These are phyloP conservation scores for Amphimallon solstitiale DNA, from an alignment of 2,888 invertebrate genomes.

Conservation along the genomic window DNA sequence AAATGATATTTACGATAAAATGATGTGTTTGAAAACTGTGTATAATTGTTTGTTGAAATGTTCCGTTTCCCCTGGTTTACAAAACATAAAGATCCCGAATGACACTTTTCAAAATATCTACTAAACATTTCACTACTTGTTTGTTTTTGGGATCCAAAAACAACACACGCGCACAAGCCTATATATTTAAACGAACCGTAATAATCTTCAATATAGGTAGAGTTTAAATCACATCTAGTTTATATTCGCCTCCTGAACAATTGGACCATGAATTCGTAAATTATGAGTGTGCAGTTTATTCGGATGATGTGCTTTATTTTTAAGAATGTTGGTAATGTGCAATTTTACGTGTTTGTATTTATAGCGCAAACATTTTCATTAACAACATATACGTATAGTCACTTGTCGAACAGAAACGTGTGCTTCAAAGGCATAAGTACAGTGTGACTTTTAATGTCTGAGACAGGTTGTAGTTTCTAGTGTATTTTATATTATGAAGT, in stretches of 20 bases:
- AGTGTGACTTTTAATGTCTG: no score
- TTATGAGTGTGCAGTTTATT: neutral
- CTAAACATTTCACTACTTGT: slow-evolving; percentile 59
- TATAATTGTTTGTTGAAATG: slow-evolving; percentile 61
- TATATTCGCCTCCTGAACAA: neutral
- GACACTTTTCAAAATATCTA: slow-evolving; percentile 64
- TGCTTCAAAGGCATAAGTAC: no score
- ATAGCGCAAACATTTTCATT: no score
- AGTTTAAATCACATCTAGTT: slow-evolving; percentile 31
- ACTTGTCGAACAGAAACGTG: no score
- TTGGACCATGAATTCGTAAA: neutral
- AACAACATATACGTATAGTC: no score
- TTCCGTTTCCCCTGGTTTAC: slow-evolving; percentile 51
- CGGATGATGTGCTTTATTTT: no score
- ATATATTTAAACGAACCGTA: slow-evolving; percentile 8
- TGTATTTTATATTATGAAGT: no score
- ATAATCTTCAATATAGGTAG: slow-evolving; percentile 22
- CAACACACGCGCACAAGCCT: neutral
- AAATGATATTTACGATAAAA: slow-evolving; percentile 57
- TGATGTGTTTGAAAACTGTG: slow-evolving; percentile 58
- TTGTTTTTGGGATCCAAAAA: slow-evolving; percentile 53
- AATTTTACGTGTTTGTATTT: no score
- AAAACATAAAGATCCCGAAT: slow-evolving; percentile 63
- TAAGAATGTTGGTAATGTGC: no score
- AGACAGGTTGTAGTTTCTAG: no score